These are phyloP conservation scores for Leptarthrus brevirostris DNA, from an alignment of 2,888 invertebrate genomes.

Conservation along the genomic window DNA sequence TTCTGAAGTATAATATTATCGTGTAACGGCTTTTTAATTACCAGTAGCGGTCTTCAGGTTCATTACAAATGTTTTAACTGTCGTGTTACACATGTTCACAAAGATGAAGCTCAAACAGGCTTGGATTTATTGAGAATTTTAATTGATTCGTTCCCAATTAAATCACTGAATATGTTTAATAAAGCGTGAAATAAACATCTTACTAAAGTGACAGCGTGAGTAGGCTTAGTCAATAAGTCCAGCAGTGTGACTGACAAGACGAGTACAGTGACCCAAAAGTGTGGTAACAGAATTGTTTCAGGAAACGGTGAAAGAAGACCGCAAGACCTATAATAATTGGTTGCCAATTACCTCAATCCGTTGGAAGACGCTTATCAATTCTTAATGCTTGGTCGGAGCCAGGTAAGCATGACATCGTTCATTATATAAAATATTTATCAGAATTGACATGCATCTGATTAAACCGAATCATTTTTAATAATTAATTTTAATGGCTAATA, in stretches of 20 bases:
- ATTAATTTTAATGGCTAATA: too few species aligned
- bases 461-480: too few species aligned
- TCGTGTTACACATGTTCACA: not conserved
- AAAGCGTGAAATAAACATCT: not conserved
- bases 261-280: not conserved
- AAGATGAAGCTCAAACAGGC: not conserved
- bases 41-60: not conserved
- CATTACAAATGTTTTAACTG: not conserved
- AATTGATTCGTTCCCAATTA: constrained; percentile 29
- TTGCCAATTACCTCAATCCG: too few species aligned
- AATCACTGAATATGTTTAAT: not conserved
- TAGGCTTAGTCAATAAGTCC: not conserved
- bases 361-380: too few species aligned
- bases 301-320: too few species aligned
- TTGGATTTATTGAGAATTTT: constrained; percentile 9
- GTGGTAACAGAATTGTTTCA: too few species aligned
- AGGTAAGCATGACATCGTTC: too few species aligned
- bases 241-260: not conserved
- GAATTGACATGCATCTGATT: too few species aligned
- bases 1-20: not conserved
- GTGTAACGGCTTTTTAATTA: not conserved
- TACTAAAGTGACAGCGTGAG: not conserved
- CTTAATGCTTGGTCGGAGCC: too few species aligned
- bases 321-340: too few species aligned
- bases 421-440: too few species aligned